Evolutionary conservation across 2,797 vertebrate species (phyloP).

Genomic region (Megalops cyprinoides): DNA sequence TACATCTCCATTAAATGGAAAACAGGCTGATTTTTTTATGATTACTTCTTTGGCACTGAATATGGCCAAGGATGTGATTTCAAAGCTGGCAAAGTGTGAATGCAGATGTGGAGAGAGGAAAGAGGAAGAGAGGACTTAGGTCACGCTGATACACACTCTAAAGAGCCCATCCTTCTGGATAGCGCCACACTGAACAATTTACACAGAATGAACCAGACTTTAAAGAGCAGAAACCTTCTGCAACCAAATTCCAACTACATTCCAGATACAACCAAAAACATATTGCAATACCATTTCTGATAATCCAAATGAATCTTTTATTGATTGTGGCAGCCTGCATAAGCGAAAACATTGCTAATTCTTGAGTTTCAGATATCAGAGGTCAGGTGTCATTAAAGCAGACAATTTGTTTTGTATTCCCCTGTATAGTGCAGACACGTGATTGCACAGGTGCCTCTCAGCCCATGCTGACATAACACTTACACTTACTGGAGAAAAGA

Average conservation of each 20-base stretch:
- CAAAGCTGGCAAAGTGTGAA: conserved; percentile 3
- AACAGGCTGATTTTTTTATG: background rate
- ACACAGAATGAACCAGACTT: background rate
- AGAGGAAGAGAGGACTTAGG: background rate
- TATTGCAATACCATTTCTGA: background rate
- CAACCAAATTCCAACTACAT: too few species aligned
- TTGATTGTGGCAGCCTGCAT: background rate
- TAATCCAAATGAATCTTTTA: background rate
- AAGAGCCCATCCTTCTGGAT: background rate
- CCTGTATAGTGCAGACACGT: background rate
- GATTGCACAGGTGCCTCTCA: background rate
- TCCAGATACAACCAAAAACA: too few species aligned
- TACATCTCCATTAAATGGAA: background rate
- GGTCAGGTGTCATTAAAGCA: background rate
- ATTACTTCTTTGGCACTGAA: background rate
- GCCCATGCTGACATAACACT: background rate
- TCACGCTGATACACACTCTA: background rate
- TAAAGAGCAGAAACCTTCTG: background rate
- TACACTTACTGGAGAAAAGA: background rate
- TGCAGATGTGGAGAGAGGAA: background rate
- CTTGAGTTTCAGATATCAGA: background rate
- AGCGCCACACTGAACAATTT: background rate
- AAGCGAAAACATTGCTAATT: background rate
- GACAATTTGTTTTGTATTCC: background rate
- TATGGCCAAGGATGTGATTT: background rate